A percentile compares a stretch with the other conserved stretches of the same genome.
These are phyloP conservation scores for Vollenhovia emeryi DNA, from an alignment of 1,140 invertebrate species.

Conservation along the genomic window DNA sequence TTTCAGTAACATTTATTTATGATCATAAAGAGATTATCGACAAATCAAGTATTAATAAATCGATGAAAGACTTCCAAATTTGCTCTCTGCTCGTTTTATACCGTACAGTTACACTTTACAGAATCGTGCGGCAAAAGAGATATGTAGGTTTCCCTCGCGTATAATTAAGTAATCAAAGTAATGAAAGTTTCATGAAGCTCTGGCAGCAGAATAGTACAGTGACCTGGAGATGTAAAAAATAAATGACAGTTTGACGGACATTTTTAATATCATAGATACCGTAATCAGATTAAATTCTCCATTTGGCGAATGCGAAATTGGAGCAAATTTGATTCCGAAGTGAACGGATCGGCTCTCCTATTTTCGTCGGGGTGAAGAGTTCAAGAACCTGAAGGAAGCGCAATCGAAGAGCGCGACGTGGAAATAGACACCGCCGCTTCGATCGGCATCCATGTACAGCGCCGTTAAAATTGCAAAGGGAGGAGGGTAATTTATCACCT, in stretches of 20 bases:
- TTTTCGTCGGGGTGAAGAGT: constrained; percentile 67
- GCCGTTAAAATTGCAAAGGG: constrained; percentile 24
- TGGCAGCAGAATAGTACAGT: neutral
- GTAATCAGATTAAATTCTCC: constrained; percentile 47
- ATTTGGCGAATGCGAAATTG: constrained; percentile 55
- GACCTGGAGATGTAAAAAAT: constrained; percentile 30
- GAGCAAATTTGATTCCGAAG: constrained; percentile 64
- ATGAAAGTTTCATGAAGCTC: neutral
- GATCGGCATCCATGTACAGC: constrained; percentile 11
- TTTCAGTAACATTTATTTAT: constrained; percentile 1
- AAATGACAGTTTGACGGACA: constrained; percentile 13
- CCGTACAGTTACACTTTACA: neutral
- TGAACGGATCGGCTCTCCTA: constrained; percentile 45
- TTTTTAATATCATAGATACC: constrained; percentile 25
- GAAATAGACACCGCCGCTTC: constrained; percentile 32
- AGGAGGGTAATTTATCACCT: neutral
- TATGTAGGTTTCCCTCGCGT: neutral
- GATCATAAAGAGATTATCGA: neutral
- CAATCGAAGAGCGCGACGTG: constrained; percentile 2
- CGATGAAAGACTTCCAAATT: neutral
- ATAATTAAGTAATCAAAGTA: constrained; percentile 5
- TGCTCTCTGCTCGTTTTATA: neutral
- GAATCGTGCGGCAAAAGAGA: neutral
- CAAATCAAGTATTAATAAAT: neutral
- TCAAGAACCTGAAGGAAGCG: constrained; percentile 55